A percentile compares a stretch with the other conserved stretches of the same genome.
phyloP scores from a whole-genome alignment of 1,140 invertebrate genomes.

The Heliconius congener region DNA sequence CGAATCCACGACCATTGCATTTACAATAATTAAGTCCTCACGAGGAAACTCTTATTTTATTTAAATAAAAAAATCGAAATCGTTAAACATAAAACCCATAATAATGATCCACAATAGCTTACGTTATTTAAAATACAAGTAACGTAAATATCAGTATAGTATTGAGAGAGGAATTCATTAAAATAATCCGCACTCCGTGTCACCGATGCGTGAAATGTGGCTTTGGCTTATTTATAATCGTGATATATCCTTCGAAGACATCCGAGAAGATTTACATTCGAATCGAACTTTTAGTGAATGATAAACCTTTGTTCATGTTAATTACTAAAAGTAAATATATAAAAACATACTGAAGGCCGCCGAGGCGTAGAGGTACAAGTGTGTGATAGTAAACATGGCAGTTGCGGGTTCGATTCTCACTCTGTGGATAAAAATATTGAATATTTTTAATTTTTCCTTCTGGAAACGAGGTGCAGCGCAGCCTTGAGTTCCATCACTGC shows the following conservation, averaged over 20 bases:
- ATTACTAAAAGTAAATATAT: not conserved
- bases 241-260: conserved; percentile 24
- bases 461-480: too few species aligned
- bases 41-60: not conserved
- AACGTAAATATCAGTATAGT: not conserved
- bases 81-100: not conserved
- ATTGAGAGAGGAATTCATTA: conserved; percentile 8
- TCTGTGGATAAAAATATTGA: too few species aligned
- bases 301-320: not conserved
- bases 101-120: not conserved
- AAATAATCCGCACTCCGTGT: conserved; percentile 26
- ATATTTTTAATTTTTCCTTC: too few species aligned
- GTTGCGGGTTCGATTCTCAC: too few species aligned
- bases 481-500: too few species aligned
- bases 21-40: not conserved
- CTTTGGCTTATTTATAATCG: conserved; percentile 25
- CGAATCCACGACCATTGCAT: too few species aligned
- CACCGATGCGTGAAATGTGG: conserved; percentile 27
- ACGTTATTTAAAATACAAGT: not conserved
- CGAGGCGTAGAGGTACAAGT: too few species aligned
- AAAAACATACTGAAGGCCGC: too few species aligned
- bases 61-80: too few species aligned
- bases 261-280: conserved; percentile 26
- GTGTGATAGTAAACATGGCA: too few species aligned
- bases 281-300: not conserved